These are phyloP conservation scores for Albula goreensis DNA, from an alignment of 2,113 vertebrate genomes.

Conservation along the genomic window DNA sequence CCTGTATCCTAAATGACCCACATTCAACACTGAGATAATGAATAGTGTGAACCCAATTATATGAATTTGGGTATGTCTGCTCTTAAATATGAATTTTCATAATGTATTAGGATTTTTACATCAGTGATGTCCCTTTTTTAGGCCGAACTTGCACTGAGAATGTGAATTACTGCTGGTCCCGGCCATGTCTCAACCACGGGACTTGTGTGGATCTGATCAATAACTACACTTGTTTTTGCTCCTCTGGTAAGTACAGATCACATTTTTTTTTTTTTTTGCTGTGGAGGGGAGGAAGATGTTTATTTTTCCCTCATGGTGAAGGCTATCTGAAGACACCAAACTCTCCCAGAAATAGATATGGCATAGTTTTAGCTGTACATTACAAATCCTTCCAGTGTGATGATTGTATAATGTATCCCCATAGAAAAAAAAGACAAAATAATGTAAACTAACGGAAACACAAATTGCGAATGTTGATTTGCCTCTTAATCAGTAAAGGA, in stretches of 20 bases:
- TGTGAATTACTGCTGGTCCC: slow-evolving; percentile 64
- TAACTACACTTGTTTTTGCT: slow-evolving; percentile 72
- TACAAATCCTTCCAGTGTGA: neutral
- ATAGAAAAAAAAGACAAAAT: no score
- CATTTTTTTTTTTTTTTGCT: neutral
- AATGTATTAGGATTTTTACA: neutral
- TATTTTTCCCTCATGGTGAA: neutral
- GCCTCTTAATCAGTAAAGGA: no score
- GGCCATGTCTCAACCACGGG: slow-evolving; percentile 72
- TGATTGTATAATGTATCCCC: neutral
- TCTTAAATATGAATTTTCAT: neutral
- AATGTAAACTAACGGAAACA: no score
- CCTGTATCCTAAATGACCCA: neutral
- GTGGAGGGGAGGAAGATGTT: neutral
- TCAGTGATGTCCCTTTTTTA: slow-evolving; percentile 51
- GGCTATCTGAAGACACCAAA: neutral
- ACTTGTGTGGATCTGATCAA: slow-evolving; percentile 67
- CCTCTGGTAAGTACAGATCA: slow-evolving; percentile 62
- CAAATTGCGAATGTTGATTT: no score
- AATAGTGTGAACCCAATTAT: neutral
- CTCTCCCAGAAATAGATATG: neutral
- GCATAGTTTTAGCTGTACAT: neutral
- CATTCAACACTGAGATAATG: neutral
- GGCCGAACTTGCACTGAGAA: slow-evolving; percentile 64
- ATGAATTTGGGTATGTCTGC: neutral